Conservation (phyloP, 2,888 invertebrate species). For the Ariolimax columbianus region DNA sequence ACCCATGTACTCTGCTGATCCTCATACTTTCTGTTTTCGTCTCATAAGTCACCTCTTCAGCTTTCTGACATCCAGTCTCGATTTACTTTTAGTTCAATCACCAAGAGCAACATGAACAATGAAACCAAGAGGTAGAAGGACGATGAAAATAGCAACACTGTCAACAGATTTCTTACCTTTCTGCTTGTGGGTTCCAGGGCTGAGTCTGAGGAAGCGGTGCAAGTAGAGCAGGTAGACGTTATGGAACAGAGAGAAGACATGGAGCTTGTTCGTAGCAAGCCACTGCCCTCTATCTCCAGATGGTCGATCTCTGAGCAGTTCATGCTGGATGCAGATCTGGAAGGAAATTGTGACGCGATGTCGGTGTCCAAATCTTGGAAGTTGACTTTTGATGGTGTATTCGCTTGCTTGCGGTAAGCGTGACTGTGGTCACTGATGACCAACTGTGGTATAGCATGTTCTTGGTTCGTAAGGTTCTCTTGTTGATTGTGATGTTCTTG, state of each 20-base stretch:
- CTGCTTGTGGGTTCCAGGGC: neutral
- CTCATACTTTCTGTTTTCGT: too few species aligned
- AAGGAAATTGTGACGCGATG: neutral
- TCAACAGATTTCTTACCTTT: conserved; percentile 43
- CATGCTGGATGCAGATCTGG: neutral
- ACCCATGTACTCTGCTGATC: too few species aligned
- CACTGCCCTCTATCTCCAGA: neutral
- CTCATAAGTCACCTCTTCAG: too few species aligned
- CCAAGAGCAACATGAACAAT: too few species aligned
- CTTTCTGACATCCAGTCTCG: too few species aligned
- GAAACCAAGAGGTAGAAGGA: too few species aligned
- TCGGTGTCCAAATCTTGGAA: neutral
- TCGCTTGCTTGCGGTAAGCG: neutral
- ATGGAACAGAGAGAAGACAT: conserved; percentile 51
- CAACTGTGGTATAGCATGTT: conserved; percentile 40
- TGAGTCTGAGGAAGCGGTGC: conserved; percentile 19
- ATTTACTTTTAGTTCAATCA: too few species aligned
- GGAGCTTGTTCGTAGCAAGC: conserved; percentile 34
- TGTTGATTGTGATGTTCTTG: neutral
- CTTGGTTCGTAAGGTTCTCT: neutral
- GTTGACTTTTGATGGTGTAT: neutral
- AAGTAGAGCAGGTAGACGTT: conserved; percentile 51
- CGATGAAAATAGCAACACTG: too few species aligned
- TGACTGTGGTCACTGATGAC: conserved; percentile 55
- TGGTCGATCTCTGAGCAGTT: neutral